Percentiles rank a stretch among this genome's conserved stretches.
Conservation (phyloP, 2,797 vertebrate species). For the Ambastaia sidthimunki region DNA sequence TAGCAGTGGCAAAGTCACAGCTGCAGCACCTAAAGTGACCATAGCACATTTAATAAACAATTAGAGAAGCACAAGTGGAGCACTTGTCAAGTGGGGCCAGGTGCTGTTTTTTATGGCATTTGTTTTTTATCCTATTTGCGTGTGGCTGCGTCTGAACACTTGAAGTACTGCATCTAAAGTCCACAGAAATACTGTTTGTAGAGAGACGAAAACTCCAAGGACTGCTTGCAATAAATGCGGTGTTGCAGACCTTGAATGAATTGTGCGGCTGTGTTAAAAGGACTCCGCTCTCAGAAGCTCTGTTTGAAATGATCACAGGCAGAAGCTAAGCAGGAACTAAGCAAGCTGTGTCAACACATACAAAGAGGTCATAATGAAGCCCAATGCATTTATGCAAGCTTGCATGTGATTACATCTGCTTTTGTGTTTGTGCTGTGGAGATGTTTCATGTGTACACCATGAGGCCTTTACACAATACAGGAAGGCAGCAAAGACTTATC, state of each 20-base stretch:
- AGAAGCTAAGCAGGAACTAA: slow-evolving; percentile 54
- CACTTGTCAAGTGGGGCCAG: slow-evolving; percentile 4
- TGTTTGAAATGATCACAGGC: slow-evolving; percentile 55
- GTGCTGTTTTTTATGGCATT: slow-evolving; percentile 9
- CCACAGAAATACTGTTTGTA: slow-evolving; percentile 42
- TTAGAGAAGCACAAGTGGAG: slow-evolving; percentile 6
- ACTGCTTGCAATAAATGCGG: not conserved
- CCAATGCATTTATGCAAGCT: slow-evolving; percentile 21
- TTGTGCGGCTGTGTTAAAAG: slow-evolving; percentile 52
- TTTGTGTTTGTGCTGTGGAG: not conserved
- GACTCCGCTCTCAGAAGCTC: slow-evolving; percentile 34
- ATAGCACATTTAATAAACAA: slow-evolving; percentile 43
- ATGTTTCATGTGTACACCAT: slow-evolving; percentile 15
- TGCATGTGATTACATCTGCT: not conserved
- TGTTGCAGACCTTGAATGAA: slow-evolving; percentile 16
- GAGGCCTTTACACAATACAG: not conserved
- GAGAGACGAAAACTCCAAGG: slow-evolving; percentile 40
- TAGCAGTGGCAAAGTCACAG: slow-evolving; percentile 89
- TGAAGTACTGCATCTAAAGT: slow-evolving; percentile 34
- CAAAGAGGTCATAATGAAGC: slow-evolving; percentile 46
- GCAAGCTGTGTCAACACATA: slow-evolving; percentile 42
- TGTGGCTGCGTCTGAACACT: not conserved
- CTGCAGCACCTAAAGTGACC: slow-evolving; percentile 79
- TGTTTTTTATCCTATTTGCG: too few relatives aligned
- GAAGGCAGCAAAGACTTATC: not conserved